Percentiles rank a stretch among this genome's conserved stretches.
Conservation (phyloP, 2,113 vertebrate species). For the Lagopus leucura region DNA sequence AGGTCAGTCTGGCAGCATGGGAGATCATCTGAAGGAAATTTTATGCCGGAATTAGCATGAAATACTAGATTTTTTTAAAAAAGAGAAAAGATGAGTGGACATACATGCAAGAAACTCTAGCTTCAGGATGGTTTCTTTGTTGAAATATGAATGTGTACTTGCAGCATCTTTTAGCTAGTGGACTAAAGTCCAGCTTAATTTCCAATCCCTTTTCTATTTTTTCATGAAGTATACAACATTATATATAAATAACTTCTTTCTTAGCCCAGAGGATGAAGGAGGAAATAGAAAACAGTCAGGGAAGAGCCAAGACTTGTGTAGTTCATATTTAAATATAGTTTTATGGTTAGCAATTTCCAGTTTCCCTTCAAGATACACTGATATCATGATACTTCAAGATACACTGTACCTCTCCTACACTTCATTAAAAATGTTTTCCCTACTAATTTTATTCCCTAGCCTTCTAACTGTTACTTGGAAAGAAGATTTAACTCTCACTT, state of each 20-base stretch:
- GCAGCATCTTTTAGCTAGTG: neutral
- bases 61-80: neutral
- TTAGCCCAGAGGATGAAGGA: neutral
- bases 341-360: neutral
- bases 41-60: neutral
- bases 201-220: neutral
- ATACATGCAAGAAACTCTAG: neutral
- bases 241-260: neutral
- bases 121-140: neutral
- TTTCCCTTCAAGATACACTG: neutral
- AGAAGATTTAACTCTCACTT: neutral
- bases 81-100: neutral
- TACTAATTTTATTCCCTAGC: neutral
- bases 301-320: neutral
- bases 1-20: neutral
- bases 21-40: neutral
- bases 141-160: neutral
- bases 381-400: rapidly evolving
- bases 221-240: neutral
- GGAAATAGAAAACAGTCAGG: neutral
- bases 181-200: neutral
- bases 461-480: neutral
- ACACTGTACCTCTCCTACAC: neutral
- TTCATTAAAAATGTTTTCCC: neutral
- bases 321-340: neutral